Evolutionary conservation across 2,888 invertebrate species (phyloP), one percentile per base, ranked within the genome.

Genomic region (Laothoe populi): DNA sequence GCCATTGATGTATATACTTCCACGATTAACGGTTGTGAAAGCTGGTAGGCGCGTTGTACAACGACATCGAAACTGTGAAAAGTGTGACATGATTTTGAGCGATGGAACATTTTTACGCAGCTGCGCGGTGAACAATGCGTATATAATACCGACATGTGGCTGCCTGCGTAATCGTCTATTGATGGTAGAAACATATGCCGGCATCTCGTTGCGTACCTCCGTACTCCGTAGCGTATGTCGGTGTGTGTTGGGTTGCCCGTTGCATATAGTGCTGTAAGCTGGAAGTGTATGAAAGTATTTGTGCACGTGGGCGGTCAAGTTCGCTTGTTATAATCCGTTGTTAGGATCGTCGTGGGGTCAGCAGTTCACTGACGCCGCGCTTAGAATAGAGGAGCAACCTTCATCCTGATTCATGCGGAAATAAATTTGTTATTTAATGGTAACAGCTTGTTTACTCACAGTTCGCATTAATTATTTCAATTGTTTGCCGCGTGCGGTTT

Each of bases 231-330:
- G n/a, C n/a, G 26, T 26, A n/a, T 16, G 26, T 26, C 3, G 13
- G 8, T 19, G 31, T 49, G 49, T 49, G 49, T 49, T 31, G 24
- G 62, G 61, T 62, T 4, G 5, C 66, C 59, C 60, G 24, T 40
- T 24, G 13, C 10, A 23, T 19, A n/a, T 11, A 10, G 31, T 42
- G 49, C 21, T 58, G 46, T 35, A 72, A 71, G 71, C 73, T 72
- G 65, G 70, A 71, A 69, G 69, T 74, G 74, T 75, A 77, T 78
- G 77, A 73, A 77, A 77, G 77, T 73, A 74, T 78, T 79, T 71
- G 71, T 67, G 73, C 69, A 74, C 77, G 90, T 90, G 87, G 91
- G 90, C 90, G 90, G 87, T 86, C 89, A 85, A 85, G 91, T 88
- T 88, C 81, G 81, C 82, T 79, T 53, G 35, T 82, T 81, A 81